phyloP scores from a whole-genome alignment of 2,888 invertebrate genomes.

The Deilephila porcellus region DNA sequence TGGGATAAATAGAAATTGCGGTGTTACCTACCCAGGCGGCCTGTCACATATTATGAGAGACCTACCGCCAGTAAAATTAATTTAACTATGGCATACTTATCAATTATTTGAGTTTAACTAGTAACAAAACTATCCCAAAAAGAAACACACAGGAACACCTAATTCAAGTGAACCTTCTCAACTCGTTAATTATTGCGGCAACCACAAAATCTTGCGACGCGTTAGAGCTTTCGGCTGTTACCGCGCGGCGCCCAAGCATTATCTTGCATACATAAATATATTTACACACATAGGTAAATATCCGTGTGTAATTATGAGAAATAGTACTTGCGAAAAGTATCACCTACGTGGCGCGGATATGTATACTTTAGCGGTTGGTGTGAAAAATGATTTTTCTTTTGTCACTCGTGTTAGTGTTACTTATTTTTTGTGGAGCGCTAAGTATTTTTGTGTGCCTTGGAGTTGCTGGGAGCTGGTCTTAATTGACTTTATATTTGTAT shows the following conservation, averaged over 20 bases:
- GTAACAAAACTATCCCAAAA: not conserved
- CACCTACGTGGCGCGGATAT: constrained; percentile 35
- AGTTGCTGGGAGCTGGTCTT: not conserved
- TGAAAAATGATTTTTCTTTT: constrained; percentile 19
- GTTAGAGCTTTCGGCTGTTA: constrained; percentile 61
- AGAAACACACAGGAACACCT: not conserved
- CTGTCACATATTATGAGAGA: too few relatives aligned
- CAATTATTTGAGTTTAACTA: too few relatives aligned
- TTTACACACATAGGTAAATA: constrained; percentile 39
- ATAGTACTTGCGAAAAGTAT: constrained; percentile 35
- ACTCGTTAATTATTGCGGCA: not conserved
- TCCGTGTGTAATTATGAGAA: constrained; percentile 30
- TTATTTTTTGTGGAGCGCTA: not conserved
- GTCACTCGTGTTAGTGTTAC: not conserved
- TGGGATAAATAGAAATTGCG: too few relatives aligned
- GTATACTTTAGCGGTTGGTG: constrained; percentile 34
- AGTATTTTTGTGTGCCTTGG: not conserved
- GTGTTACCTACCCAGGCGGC: too few relatives aligned
- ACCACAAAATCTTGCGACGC: constrained; percentile 54
- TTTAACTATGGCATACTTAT: too few relatives aligned
- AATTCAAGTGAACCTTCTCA: not conserved
- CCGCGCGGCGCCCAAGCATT: constrained; percentile 53
- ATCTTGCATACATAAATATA: constrained; percentile 32
- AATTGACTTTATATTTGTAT: too few relatives aligned
- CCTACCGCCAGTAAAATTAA: too few relatives aligned